A percentile compares a stretch with the other conserved stretches of the same genome.
Conservation (phyloP, 2,888 invertebrate genomes). For the Congeria kusceri region DNA sequence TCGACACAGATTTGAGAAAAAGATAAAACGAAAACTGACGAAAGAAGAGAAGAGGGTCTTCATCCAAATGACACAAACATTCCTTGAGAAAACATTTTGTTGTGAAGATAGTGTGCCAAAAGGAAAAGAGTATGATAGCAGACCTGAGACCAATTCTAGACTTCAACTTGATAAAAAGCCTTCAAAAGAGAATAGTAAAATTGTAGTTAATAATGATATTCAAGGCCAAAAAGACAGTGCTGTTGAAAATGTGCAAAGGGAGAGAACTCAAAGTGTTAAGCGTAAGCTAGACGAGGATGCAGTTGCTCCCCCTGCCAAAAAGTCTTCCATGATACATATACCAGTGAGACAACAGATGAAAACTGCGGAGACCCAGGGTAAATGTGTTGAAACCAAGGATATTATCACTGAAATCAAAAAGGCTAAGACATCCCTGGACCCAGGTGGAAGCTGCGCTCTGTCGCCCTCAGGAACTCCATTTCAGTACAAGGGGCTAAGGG, state of each 20-base stretch:
- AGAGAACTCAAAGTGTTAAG: constrained; percentile 38
- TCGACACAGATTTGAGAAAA: constrained; percentile 77
- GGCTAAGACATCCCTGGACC: constrained; percentile 11
- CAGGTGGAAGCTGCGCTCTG: constrained; percentile 10
- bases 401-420: constrained; percentile 29
- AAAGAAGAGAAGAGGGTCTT: constrained; percentile 74
- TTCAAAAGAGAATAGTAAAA: neutral
- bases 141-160: neutral
- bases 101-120: constrained; percentile 14
- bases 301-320: constrained; percentile 43
- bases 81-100: constrained; percentile 58
- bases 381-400: constrained; percentile 12
- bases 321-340: constrained; percentile 3
- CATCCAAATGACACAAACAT: constrained; percentile 57
- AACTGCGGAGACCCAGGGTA: constrained; percentile 11
- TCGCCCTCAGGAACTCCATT: constrained; percentile 18
- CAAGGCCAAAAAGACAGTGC: neutral
- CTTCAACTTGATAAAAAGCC: neutral
- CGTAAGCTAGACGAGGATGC: constrained; percentile 45
- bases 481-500: constrained; percentile 48
- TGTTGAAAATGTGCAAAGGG: constrained; percentile 10
- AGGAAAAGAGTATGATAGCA: constrained; percentile 17
- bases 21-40: constrained; percentile 74
- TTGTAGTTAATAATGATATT: neutral
- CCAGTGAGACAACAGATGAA: constrained; percentile 36